These are phyloP conservation scores for Anomalospiza imberbis DNA, from an alignment of 2,797 vertebrate genomes.

Conservation along the genomic window DNA sequence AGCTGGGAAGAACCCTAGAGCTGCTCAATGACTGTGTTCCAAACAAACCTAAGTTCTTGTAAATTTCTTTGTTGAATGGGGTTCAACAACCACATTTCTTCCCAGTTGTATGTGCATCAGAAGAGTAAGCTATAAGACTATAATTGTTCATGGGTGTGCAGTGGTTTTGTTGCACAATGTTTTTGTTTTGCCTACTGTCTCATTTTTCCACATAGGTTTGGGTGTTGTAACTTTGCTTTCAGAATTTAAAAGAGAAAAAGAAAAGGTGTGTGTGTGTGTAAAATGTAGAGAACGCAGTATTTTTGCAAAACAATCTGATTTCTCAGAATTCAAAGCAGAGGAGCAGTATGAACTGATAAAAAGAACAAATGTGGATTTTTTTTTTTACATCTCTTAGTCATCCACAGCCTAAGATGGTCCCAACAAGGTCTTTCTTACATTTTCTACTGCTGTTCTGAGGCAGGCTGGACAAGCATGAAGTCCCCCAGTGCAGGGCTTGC, in stretches of 20 bases:
- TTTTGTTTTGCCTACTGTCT: not conserved
- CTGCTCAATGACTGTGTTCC: not conserved
- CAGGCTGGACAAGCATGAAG: not conserved
- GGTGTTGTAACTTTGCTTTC: not conserved
- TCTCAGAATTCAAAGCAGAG: not conserved
- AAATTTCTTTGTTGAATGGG: not conserved
- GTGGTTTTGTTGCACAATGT: not conserved
- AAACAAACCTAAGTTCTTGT: not conserved
- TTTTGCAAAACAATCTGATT: not conserved
- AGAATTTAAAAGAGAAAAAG: not conserved
- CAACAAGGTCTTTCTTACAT: not conserved
- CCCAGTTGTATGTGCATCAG: not conserved
- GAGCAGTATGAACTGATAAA: not conserved
- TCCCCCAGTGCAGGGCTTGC: not conserved
- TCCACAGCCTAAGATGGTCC: not conserved
- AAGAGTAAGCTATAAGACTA: not conserved
- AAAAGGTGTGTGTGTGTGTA: accelerated
- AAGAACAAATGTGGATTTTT: not conserved
- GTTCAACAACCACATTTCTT: not conserved
- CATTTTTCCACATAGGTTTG: not conserved
- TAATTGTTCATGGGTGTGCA: not conserved
- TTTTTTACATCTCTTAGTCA: not conserved
- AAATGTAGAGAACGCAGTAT: not conserved
- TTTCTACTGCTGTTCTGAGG: not conserved
- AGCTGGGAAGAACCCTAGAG: not conserved